Conservation (phyloP, 2,888 invertebrate genomes). For the Rhopalosiphum nymphaeae region DNA sequence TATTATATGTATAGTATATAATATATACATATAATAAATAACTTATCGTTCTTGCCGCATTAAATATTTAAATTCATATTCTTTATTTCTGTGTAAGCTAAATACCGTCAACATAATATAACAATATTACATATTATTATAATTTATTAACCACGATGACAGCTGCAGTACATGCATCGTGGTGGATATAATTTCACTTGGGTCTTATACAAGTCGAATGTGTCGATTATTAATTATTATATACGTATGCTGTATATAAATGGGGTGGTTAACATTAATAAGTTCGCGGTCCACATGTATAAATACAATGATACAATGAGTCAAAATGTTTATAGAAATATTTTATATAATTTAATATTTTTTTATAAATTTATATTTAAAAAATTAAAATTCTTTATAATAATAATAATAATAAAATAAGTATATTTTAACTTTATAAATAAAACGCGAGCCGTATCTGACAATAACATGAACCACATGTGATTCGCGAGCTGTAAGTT, state of each 20-base stretch:
- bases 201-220: neutral
- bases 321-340: too few species aligned
- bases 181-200: neutral
- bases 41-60: neutral
- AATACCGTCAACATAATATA: neutral
- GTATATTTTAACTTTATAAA: too few species aligned
- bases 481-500: too few species aligned
- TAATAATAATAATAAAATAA: too few species aligned
- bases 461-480: too few species aligned
- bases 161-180: neutral
- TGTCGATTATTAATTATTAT: neutral
- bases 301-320: too few species aligned
- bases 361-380: too few species aligned
- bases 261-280: too few species aligned
- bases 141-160: neutral
- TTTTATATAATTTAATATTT: too few species aligned
- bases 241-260: neutral
- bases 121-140: neutral
- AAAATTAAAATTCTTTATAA: too few species aligned
- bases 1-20: neutral
- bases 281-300: too few species aligned
- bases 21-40: neutral
- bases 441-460: too few species aligned
- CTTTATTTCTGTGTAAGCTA: neutral
- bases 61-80: neutral